phyloP scores from a whole-genome alignment of 2,888 invertebrate genomes.

The Sarcophaga caerulescens region DNA sequence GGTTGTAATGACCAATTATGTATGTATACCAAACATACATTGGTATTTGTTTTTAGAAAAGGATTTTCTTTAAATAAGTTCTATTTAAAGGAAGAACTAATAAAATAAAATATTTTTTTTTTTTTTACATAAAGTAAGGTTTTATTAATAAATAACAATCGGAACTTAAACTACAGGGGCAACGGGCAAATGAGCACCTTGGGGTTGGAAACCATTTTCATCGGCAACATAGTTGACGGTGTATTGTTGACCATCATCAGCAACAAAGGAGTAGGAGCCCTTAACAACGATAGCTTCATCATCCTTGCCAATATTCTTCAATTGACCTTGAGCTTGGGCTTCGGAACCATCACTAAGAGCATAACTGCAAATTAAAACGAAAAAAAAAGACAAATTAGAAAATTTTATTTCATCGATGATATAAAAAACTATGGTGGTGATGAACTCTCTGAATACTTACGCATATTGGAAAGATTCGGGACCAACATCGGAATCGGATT shows the following conservation, averaged over 20 bases:
- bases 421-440: too few species aligned
- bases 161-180: background rate
- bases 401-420: background rate
- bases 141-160: too few species aligned
- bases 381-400: background rate
- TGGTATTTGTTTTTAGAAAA: too few species aligned
- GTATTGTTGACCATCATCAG: background rate
- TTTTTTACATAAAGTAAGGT: too few species aligned
- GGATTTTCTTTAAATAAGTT: too few species aligned
- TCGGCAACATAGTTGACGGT: background rate
- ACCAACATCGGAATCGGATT: conserved; percentile 82
- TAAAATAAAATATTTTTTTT: too few species aligned
- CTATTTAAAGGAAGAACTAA: too few species aligned
- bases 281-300: conserved; percentile 65
- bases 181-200: background rate
- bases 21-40: too few species aligned
- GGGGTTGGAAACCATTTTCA: background rate
- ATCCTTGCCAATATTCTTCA: conserved; percentile 67
- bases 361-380: conserved; percentile 37
- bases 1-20: too few species aligned
- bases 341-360: conserved; percentile 67
- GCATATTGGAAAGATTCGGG: conserved; percentile 82
- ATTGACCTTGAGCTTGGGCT: background rate
- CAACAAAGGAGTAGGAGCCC: background rate
- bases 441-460: conserved; percentile 7